Evolutionary conservation across 2,113 vertebrate species (phyloP), one percentile per base, ranked within the genome.

Genomic region (Tauraco erythrolophus): DNA sequence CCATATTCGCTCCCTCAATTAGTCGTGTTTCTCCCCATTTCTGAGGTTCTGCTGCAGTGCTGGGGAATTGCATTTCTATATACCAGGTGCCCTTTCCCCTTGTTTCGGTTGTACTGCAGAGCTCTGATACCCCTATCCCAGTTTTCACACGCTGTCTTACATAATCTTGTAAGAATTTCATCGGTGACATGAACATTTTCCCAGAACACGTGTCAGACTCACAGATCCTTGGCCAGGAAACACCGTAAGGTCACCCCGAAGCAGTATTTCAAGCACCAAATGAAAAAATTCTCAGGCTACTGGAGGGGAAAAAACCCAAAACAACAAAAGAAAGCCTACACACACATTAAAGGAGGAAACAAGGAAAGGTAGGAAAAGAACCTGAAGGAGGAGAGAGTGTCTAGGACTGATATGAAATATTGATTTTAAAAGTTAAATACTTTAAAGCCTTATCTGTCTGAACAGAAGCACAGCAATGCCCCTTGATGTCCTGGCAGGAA

Each of bases 101-200:
- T 60, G 10, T 78, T 66, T 69, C 39, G 5, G 8, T 45, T 70
- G 30, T 65, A 64, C 27, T 46, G 61, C 57, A 72, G 30, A 60
- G 43, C 39, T 78, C 46, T 31, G 74, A 57, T 70, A 69, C 27
- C 43, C 57, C n/a, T 68, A 19, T 28, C 22, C 66, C 54, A 57
- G 54, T 80, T 94, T 88, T 76, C 75, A 69, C 50, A 57, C 27
- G 1, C 30, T 30, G 6, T 51, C 30, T 89, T 89, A 65, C 7
- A 28, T 76, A 81, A 95, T 54, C 62, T 86, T 62, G 19, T 53
- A 68, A 88, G 66, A 85, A 90, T 91, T 96, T 83, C 24, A 76
- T n/a, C 4, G 7, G 70, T 72, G 79, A 75, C 66, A 72, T 0
- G 9, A 82, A 21, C 2, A 8, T 51, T 54, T 92, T 60, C 48